These are phyloP conservation scores for Trichogramma pretiosum DNA, from an alignment of 1,140 invertebrate species.

Conservation along the genomic window DNA sequence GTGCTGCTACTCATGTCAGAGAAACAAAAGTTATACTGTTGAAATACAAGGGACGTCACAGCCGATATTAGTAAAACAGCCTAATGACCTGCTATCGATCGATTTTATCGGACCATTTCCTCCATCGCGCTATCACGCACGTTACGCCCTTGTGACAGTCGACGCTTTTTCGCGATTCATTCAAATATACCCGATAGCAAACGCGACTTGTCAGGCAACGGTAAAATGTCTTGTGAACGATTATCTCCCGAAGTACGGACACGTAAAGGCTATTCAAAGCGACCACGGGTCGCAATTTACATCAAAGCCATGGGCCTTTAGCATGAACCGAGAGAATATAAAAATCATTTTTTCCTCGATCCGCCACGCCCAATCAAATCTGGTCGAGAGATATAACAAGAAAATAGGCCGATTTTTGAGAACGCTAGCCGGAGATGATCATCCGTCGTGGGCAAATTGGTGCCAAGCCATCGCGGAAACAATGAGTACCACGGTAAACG, in stretches of 20 bases:
- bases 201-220: constrained; percentile 20
- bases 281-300: constrained; percentile 5
- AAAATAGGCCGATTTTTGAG: constrained; percentile 13
- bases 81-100: constrained; percentile 10
- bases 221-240: constrained; percentile 10
- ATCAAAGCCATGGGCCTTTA: constrained; percentile 9
- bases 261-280: not conserved
- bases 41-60: constrained; percentile 4
- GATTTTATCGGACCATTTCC: constrained; percentile 27
- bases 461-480: constrained; percentile 11
- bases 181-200: constrained; percentile 33
- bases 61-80: not conserved
- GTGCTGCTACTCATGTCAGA: constrained; percentile 13
- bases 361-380: constrained; percentile 13
- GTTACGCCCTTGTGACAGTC: constrained; percentile 34
- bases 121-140: constrained; percentile 32
- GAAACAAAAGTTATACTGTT: constrained; percentile 8
- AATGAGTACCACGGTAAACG: constrained; percentile 13
- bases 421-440: constrained; percentile 1
- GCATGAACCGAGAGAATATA: constrained; percentile 4
- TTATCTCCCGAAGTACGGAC: constrained; percentile 15
- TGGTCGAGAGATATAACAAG: constrained; percentile 6
- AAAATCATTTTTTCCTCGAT: constrained; percentile 10
- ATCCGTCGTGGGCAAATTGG: constrained; percentile 6
- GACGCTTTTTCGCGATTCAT: constrained; percentile 39